Conservation (phyloP, 2,113 vertebrate species). For the Pionites leucogaster region DNA sequence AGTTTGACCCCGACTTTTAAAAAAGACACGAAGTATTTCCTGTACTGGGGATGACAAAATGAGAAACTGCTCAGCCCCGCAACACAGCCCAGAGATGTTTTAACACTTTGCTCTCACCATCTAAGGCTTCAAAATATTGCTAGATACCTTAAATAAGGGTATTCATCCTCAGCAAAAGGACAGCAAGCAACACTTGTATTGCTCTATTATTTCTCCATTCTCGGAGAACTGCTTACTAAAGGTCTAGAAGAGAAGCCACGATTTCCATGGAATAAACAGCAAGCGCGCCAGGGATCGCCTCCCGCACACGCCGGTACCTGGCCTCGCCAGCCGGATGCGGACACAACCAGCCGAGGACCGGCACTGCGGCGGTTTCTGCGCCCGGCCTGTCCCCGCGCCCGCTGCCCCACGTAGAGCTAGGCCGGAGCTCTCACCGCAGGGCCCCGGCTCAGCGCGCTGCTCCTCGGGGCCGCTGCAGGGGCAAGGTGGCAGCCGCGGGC, state of each 20-base stretch:
- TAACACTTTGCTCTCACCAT: not conserved
- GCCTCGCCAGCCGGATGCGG: not conserved
- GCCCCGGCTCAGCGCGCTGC: not conserved
- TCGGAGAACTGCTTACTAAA: not conserved
- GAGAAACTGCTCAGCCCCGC: not conserved
- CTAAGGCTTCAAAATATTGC: not conserved
- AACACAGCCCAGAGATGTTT: not conserved
- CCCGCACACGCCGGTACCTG: not conserved
- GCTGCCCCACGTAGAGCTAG: rapidly evolving
- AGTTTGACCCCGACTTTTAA: not conserved
- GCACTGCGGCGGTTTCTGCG: not conserved
- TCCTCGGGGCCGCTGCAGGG: not conserved
- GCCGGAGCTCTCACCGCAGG: not conserved
- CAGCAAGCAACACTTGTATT: not conserved
- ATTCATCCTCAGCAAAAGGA: not conserved
- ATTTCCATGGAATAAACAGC: rapidly evolving
- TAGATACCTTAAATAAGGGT: not conserved
- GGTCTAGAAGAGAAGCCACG: not conserved
- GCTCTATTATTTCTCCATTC: not conserved
- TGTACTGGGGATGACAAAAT: not conserved
- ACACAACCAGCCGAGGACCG: rapidly evolving
- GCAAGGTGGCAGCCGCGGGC: not conserved
- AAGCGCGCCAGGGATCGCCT: rapidly evolving
- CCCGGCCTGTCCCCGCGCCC: not conserved
- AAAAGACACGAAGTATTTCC: not conserved